phyloP scores from a whole-genome alignment of 2,888 invertebrate genomes.

The Epinotia ramella region DNA sequence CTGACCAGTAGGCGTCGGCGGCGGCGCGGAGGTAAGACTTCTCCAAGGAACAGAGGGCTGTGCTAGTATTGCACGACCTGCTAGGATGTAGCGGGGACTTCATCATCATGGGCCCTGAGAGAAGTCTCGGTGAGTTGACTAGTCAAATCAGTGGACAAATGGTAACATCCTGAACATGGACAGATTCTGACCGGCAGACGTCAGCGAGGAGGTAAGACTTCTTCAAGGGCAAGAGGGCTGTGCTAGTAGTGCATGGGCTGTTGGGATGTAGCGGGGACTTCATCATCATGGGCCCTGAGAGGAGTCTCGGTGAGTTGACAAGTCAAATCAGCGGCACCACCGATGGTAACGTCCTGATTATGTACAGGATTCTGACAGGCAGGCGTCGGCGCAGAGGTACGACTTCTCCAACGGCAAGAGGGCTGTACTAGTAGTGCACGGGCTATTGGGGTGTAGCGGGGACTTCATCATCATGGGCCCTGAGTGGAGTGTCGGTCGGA shows the following conservation, averaged over 20 bases:
- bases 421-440: slow-evolving; percentile 83
- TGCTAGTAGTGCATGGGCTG: slow-evolving; percentile 86
- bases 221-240: slow-evolving; percentile 69
- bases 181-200: not conserved
- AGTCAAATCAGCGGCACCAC: not conserved
- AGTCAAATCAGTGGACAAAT: not conserved
- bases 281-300: slow-evolving; percentile 88
- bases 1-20: too few species aligned
- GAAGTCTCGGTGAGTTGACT: slow-evolving; percentile 83
- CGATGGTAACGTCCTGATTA: too few species aligned
- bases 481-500: slow-evolving; percentile 87
- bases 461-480: slow-evolving; percentile 90
- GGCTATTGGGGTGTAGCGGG: slow-evolving; percentile 87
- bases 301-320: slow-evolving; percentile 83
- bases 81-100: slow-evolving; percentile 88
- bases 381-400: too few species aligned
- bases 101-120: slow-evolving; percentile 88
- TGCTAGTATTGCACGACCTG: slow-evolving; percentile 86
- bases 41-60: slow-evolving; percentile 69
- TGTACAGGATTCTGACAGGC: not conserved
- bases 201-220: too few species aligned
- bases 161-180: too few species aligned
- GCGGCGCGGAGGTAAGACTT: too few species aligned
- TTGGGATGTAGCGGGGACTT: slow-evolving; percentile 88
- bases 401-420: slow-evolving; percentile 67